phyloP scores from a whole-genome alignment of 2,888 invertebrate genomes.

The Leptopilina drosophilae region DNA sequence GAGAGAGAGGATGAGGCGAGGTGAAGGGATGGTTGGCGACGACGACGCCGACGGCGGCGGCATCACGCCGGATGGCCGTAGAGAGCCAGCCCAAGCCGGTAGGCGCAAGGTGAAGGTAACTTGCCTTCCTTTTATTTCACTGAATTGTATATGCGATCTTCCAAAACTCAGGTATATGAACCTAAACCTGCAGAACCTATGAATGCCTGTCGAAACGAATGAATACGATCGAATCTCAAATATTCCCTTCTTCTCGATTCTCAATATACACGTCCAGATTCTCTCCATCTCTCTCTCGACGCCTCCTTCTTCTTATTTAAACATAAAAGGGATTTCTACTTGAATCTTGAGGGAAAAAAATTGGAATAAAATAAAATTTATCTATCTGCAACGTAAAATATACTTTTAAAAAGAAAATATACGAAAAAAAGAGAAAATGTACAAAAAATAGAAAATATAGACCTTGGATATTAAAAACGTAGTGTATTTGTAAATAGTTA shows the following conservation, averaged over 20 bases:
- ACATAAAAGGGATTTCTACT: neutral
- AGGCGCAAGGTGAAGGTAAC: conserved; percentile 42
- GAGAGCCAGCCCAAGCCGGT: conserved; percentile 51
- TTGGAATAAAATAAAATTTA: neutral
- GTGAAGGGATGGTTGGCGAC: conserved; percentile 1
- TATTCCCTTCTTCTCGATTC: conserved; percentile 28
- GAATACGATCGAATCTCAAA: conserved; percentile 38
- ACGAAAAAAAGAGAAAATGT: no score
- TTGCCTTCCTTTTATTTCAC: conserved; percentile 38
- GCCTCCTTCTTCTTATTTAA: neutral
- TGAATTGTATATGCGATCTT: conserved; percentile 36
- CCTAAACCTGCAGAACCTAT: conserved; percentile 38
- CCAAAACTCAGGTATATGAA: conserved; percentile 40
- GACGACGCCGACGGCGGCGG: conserved; percentile 45
- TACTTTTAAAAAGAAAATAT: no score
- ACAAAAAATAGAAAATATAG: no score
- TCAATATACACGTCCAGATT: conserved; percentile 11
- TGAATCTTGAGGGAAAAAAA: neutral
- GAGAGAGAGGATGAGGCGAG: conserved; percentile 43
- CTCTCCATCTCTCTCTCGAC: neutral
- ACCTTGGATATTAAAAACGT: no score
- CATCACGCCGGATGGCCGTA: conserved; percentile 41
- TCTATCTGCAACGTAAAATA: conserved; percentile 4
- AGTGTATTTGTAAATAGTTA: no score
- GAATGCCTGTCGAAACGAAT: conserved; percentile 28